Base-by-base conservation (phyloP, 2,113 vertebrate genomes). In the Acanthochromis polyacanthus region DNA sequence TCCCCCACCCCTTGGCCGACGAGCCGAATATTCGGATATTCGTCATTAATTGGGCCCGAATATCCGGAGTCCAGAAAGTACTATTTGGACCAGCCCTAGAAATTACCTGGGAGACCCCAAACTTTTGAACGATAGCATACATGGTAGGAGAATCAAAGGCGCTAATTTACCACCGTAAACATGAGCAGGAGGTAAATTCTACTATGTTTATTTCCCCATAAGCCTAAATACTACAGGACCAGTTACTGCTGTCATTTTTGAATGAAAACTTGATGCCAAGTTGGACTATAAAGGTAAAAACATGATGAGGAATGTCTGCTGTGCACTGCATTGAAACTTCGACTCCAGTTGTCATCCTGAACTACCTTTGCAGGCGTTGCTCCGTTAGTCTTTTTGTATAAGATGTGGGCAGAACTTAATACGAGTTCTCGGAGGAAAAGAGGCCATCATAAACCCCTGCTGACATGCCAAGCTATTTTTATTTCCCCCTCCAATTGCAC, bases 391-490 rank as follows among this genome's bases (percentile, higher is more conserved):
- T 68, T 64, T 25, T 80, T 88, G 84, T 89, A 82, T 53, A 48
- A 84, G 61, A 78, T 71, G 76, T 78, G 81, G 60, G 72, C 32
- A 67, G 75, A 70, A 80, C 68, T 69, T 89, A 81, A 75, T 83
- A 79, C 58, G 79, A 86, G 85, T 76, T 90, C 90, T 91, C 82
- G 14, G 61, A 90, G 87, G 88, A 82, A 90, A 89, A 83, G 81
- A 88, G 86, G 89, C 88, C 85, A 90, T 88, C 82, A 82, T 77
- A 84, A 90, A 85, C 88, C 84, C 87, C 91, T 74, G 84, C 91
- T 92, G 88, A 89, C 84, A 84, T 80, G 78, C 84, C 78, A 77
- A 81, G 88, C 90, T 92, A 92, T 92, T 91, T 91, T 91, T 91
- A 91, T 90, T 90, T 89, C 82, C 60, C 74, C 78, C 84, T 66